A percentile compares a stretch with the other conserved stretches of the same genome.
Evolutionary conservation across 2,888 invertebrate species (phyloP).

Genomic region (Zeuzera pyrina): DNA sequence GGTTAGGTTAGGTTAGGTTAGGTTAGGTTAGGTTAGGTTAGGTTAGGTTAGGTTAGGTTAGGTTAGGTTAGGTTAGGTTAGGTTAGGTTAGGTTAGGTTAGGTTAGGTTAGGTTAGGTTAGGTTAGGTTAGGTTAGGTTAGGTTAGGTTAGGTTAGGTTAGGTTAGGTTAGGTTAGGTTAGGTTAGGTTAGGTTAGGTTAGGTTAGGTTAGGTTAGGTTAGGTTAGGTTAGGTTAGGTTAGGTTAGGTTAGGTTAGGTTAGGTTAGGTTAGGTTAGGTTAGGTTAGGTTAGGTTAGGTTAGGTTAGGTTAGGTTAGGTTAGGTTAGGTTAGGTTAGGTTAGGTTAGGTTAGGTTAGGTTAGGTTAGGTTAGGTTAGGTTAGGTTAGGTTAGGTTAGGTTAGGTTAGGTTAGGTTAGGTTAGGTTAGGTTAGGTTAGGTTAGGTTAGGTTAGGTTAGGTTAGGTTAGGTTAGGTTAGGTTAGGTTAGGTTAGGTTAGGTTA

Average conservation of each 20-base stretch:
- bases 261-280: constrained; percentile 16
- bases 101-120: constrained; percentile 20
- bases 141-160: constrained; percentile 19
- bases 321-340: no score
- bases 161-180: constrained; percentile 21
- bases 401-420: no score
- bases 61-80: constrained; percentile 18
- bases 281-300: no score
- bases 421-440: no score
- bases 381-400: no score
- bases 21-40: constrained; percentile 23
- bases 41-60: constrained; percentile 20
- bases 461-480: no score
- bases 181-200: constrained; percentile 21
- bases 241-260: constrained; percentile 13
- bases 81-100: constrained; percentile 16
- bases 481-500: no score
- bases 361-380: no score
- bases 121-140: constrained; percentile 21
- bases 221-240: constrained; percentile 9
- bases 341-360: no score
- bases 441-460: no score
- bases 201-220: constrained; percentile 16
- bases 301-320: no score
- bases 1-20: constrained; percentile 18